Percentiles rank a stretch among this genome's conserved stretches.
phyloP scores from a whole-genome alignment of 2,797 vertebrate species.

The Prunella strophiata region DNA sequence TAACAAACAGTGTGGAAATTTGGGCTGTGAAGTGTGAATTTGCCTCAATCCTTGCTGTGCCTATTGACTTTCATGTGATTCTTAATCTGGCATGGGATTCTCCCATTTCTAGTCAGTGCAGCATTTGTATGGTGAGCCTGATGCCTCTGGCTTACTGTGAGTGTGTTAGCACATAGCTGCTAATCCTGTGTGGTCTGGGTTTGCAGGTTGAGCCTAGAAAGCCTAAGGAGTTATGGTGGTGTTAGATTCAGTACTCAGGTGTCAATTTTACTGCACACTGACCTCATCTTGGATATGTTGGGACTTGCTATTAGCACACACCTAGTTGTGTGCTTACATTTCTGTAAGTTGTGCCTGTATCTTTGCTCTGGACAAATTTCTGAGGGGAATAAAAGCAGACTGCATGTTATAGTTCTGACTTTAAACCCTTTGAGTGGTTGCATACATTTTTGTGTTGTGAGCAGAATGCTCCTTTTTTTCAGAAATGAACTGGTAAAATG shows the following conservation, averaged over 20 bases:
- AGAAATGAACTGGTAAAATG: background rate
- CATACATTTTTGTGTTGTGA: background rate
- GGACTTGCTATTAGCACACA: rapidly evolving
- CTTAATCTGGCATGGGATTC: background rate
- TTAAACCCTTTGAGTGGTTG: background rate
- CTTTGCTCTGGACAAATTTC: background rate
- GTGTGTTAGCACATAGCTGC: background rate
- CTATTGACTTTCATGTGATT: background rate
- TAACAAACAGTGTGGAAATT: background rate
- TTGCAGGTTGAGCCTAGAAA: background rate
- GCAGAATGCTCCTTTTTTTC: background rate
- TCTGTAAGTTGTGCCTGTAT: background rate
- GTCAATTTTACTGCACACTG: background rate
- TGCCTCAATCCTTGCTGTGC: background rate
- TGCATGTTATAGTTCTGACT: background rate
- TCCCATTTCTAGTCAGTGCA: background rate
- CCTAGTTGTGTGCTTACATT: background rate
- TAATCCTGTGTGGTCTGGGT: background rate
- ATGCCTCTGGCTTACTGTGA: background rate
- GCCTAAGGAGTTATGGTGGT: background rate
- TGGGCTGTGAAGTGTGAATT: background rate
- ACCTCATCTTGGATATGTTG: background rate
- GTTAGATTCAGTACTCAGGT: background rate
- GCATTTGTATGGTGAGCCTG: background rate
- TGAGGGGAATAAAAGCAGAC: background rate